Evolutionary conservation across 2,888 invertebrate species (phyloP), one percentile per base, ranked within the genome.

Genomic region (Xanthorhoe designata): DNA sequence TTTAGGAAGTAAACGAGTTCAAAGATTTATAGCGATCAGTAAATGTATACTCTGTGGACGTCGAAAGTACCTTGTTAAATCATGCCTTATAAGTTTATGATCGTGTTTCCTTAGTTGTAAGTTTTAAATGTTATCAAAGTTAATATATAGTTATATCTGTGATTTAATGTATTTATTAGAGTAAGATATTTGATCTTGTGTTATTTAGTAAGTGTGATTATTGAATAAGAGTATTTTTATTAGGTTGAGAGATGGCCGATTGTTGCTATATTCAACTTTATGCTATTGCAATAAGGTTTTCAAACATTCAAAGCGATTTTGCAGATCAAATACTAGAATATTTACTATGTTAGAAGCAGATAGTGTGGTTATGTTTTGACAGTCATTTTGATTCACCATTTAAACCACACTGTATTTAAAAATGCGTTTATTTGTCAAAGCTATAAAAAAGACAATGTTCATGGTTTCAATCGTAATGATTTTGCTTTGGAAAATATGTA

Each of bases 81-180:
- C 35, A 61, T 66, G 67, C 68, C 66, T 66, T 62, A 52, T 38
- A 38, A 64, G 13, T 65, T 65, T 62, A 56, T 18, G 13, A 53
- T 52, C 38, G 24, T 49, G 60, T 67, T 64, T 66, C 35, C 19
- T 17, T 53, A 54, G 45, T 50, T 3, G 29, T 64, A 58, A 54
- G 32, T 7, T 51, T 53, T 5, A 58, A 54, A 17, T 64, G 58
- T 54, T 60, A 59, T 67, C 15, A 62, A 62, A 2, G 64, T 68
- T 66, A 64, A 58, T 49, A n/a, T n/a, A 58, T 68, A 62, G 69
- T 72, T 69, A 61, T 61, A 69, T 69, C 69, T 72, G 72, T 72
- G 72, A 73, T 73, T 63, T 66, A 60, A 66, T 70, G 61, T 72
- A 67, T 71, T 70, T 68, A 57, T 64, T 68, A 55, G 49, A 47